These are phyloP conservation scores for Oryzias woworae DNA, from an alignment of 2,113 vertebrate genomes.

Conservation along the genomic window DNA sequence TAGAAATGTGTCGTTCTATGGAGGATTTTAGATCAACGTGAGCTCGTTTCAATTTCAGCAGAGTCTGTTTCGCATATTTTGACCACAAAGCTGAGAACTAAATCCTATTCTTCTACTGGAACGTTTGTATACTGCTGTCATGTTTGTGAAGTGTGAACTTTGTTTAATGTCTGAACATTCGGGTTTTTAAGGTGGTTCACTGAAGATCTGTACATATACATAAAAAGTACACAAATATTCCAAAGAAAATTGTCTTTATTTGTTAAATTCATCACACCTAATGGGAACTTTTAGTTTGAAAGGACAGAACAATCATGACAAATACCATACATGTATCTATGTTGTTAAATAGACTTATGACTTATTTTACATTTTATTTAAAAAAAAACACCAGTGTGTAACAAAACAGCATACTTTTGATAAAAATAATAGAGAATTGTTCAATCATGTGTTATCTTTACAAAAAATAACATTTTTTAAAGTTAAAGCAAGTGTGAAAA, in stretches of 20 bases:
- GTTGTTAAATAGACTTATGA: no score
- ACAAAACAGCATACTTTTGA: no score
- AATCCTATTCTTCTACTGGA: constrained; percentile 81
- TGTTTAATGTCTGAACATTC: constrained; percentile 77
- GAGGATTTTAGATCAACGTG: neutral
- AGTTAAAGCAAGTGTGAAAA: no score
- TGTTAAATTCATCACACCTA: constrained; percentile 2
- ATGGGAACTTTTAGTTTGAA: no score
- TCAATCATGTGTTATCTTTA: no score
- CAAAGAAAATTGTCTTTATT: constrained; percentile 22
- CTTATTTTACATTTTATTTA: no score
- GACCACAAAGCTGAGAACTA: constrained; percentile 54
- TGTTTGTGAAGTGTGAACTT: constrained; percentile 74
- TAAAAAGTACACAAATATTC: constrained; percentile 60
- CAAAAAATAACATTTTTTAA: no score
- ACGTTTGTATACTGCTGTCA: constrained; percentile 69
- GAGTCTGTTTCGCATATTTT: constrained; percentile 17
- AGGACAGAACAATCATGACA: no score
- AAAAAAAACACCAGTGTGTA: no score
- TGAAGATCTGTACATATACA: constrained; percentile 71
- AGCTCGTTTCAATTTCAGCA: constrained; percentile 15
- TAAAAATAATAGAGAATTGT: no score
- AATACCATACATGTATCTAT: no score
- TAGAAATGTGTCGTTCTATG: neutral
- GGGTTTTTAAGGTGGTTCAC: constrained; percentile 63